Evolutionary conservation across 2,113 vertebrate genomes (phyloP).

Genomic region (Stigmatopora argus): DNA sequence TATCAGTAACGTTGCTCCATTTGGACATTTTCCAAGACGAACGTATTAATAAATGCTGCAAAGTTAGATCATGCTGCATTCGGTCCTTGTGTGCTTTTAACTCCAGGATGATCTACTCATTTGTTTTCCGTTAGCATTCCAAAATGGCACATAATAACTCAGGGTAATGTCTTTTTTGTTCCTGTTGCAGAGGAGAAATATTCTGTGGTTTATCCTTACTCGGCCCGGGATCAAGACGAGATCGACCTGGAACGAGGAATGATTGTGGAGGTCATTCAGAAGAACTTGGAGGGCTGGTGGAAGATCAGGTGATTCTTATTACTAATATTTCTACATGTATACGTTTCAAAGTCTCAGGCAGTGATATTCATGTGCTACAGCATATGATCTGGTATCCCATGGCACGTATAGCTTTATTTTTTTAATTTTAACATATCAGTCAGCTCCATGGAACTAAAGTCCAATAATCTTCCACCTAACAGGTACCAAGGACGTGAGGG

Average conservation of each 20-base stretch:
- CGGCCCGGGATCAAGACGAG: constrained; percentile 89
- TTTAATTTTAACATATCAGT: too few relatives aligned
- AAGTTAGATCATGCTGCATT: background rate
- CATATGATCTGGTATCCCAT: too few relatives aligned
- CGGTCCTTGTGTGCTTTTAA: background rate
- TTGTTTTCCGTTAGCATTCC: background rate
- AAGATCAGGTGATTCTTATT: constrained; percentile 83
- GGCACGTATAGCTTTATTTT: too few relatives aligned
- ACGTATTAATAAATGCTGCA: background rate
- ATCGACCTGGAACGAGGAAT: constrained; percentile 90
- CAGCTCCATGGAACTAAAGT: too few relatives aligned
- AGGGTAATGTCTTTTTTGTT: background rate
- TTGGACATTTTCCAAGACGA: background rate
- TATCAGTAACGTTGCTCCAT: background rate
- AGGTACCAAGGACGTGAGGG: constrained; percentile 93
- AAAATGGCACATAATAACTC: background rate
- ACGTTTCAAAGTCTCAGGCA: too few relatives aligned
- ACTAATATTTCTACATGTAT: background rate
- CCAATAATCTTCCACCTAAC: constrained; percentile 1
- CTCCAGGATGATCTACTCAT: constrained; percentile 7
- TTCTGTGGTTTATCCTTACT: constrained; percentile 86
- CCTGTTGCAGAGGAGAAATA: constrained; percentile 85
- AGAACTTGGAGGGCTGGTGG: constrained; percentile 99
- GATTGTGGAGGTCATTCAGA: constrained; percentile 92
- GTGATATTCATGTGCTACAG: too few relatives aligned